Base-by-base conservation (phyloP, 2,797 vertebrate species). In the Pagetopsis macropterus region DNA sequence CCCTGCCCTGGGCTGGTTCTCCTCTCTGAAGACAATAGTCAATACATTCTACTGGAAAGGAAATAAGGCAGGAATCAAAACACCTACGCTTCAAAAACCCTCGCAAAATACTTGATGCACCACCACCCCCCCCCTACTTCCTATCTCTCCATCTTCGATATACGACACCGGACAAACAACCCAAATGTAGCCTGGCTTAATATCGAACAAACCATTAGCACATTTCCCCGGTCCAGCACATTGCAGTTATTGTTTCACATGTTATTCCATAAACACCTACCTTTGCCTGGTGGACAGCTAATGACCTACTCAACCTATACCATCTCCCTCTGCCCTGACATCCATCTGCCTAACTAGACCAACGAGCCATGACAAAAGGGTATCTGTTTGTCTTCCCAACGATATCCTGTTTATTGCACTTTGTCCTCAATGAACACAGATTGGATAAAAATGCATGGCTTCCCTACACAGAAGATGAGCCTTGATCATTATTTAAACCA, bases 221-320 rank as follows among this genome's bases (percentile, higher is more conserved):
- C 52, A 7, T 40, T 19, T 62, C 50, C 56, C 48, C 11, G 44
- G 50, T 50, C 51, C 27, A 69, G 16, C 23, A 69, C 13, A 59
- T 51, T 76, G 44, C 16, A 48, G 33, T 60, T 67, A 55, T 19
- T 74, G 59, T 60, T 72, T 49, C 21, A 63, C 50, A 68, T 61
- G 31, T 19, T 33, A 63, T 52, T 66, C 58, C 15, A 45, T 72
- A 58, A 77, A 74, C 21, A 58, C 44, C 9, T 9, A 21, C 5
- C 16, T 49, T 49, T 40, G 55, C 55, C 44, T 54, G 44, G 33
- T 57, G 76, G 50, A 59, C 45, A 70, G 50, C n/a, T 60, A 72
- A 80, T 43, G 9, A 51, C 58, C 63, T 21, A n/a, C 43, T 73
- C 19, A 43, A 70, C 57, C 31, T 72, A 21, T 60, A 63, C 37